Conservation (phyloP, 2,888 invertebrate genomes). For the Trimorus sp. region DNA sequence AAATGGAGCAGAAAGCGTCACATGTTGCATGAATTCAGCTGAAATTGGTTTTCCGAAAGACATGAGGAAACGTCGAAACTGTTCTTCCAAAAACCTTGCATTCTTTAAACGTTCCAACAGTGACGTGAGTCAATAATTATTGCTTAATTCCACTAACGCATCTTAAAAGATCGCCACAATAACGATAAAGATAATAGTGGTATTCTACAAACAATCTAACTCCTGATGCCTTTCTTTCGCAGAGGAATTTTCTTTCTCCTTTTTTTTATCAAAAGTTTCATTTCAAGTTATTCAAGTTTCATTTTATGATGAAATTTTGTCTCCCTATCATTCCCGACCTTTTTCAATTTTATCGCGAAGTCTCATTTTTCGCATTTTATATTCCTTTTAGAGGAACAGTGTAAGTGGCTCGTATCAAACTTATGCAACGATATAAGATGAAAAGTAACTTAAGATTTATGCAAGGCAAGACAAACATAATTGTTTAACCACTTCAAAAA, state of each 20-base stretch:
- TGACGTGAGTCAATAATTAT: neutral
- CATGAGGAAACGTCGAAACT: neutral
- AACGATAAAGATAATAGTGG: neutral
- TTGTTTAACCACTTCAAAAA: neutral
- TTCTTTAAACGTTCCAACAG: neutral
- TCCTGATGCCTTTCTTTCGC: conserved; percentile 18
- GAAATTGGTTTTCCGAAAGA: conserved; percentile 26
- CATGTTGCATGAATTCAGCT: conserved; percentile 36
- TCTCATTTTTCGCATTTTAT: conserved; percentile 52
- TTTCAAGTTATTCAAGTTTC: conserved; percentile 30
- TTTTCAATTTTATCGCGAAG: conserved; percentile 32
- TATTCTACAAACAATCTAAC: neutral
- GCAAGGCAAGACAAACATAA: conserved; percentile 5
- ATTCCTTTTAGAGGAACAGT: conserved; percentile 28
- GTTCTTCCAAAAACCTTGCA: neutral
- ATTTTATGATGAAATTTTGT: conserved; percentile 30
- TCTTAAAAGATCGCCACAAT: neutral
- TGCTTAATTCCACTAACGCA: neutral
- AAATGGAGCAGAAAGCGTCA: conserved; percentile 47
- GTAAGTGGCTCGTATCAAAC: conserved; percentile 37
- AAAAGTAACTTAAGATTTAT: conserved; percentile 13
- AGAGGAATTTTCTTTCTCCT: neutral
- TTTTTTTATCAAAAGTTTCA: conserved; percentile 22
- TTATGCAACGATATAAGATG: conserved; percentile 12
- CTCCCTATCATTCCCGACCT: conserved; percentile 32